Percentiles rank a stretch among this genome's conserved stretches.
phyloP scores from a whole-genome alignment of 2,797 vertebrate genomes.

The Neosilurus mollespiculum region DNA sequence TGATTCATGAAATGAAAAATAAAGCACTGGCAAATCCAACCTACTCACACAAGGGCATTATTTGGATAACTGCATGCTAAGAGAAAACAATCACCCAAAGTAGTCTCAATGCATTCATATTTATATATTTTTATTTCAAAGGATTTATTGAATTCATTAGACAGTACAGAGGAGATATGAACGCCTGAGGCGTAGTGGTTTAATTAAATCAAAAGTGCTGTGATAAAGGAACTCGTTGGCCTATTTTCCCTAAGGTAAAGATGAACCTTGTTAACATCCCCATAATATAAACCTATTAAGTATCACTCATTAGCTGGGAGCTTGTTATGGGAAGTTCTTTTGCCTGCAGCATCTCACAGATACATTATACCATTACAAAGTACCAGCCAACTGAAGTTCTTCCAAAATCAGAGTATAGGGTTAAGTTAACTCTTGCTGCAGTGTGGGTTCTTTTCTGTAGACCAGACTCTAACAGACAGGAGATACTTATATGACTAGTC shows the following conservation, averaged over 20 bases:
- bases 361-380: conserved; percentile 54
- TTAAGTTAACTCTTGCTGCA: not conserved
- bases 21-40: conserved; percentile 5
- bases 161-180: conserved; percentile 57
- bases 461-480: not conserved
- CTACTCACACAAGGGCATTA: conserved; percentile 1
- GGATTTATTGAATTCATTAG: conserved; percentile 68
- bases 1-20: conserved; percentile 20
- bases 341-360: conserved; percentile 52
- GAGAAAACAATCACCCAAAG: conserved; percentile 60
- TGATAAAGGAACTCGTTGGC: conserved; percentile 60
- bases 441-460: not conserved
- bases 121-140: conserved; percentile 65
- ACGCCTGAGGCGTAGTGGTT: conserved; percentile 68
- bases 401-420: not conserved
- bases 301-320: conserved; percentile 60
- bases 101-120: conserved; percentile 70
- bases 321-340: conserved; percentile 52
- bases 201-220: conserved; percentile 70
- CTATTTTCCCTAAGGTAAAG: conserved; percentile 56
- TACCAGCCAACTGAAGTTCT: conserved; percentile 44
- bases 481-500: not conserved
- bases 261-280: conserved; percentile 46
- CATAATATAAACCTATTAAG: conserved; percentile 61
- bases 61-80: conserved; percentile 11